Percentiles rank a stretch among this genome's conserved stretches.
phyloP scores from a whole-genome alignment of 2,113 vertebrate genomes.

The Carassius carassius region DNA sequence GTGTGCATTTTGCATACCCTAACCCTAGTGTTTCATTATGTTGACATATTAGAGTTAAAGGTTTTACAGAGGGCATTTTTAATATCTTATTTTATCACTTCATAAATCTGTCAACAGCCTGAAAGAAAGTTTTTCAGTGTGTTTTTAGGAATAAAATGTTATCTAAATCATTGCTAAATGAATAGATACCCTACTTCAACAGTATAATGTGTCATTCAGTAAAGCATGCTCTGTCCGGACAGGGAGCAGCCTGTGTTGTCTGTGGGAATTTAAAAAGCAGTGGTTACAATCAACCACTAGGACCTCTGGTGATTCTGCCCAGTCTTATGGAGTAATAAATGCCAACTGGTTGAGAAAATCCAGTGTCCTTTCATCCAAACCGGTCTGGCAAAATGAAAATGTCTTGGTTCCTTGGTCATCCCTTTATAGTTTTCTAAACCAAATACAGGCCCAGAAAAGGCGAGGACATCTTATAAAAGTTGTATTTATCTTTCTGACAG shows the following conservation, averaged over 20 bases:
- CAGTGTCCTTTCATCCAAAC: slow-evolving; percentile 22
- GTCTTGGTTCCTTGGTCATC: neutral
- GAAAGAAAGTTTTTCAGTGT: no score
- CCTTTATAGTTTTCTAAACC: neutral
- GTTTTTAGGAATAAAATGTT: no score
- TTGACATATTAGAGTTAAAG: no score
- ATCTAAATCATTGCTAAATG: no score
- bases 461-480: slow-evolving; percentile 9
- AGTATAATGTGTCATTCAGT: slow-evolving; percentile 31
- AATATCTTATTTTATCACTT: no score
- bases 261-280: slow-evolving; percentile 44
- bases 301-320: slow-evolving; percentile 33
- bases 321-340: slow-evolving; percentile 23
- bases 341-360: neutral
- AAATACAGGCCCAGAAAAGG: slow-evolving; percentile 24
- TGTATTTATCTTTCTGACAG: slow-evolving; percentile 10
- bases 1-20: no score
- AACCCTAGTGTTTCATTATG: no score
- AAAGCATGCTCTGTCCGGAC: slow-evolving; percentile 24
- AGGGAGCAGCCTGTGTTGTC: slow-evolving; percentile 25
- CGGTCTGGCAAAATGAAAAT: slow-evolving; percentile 2
- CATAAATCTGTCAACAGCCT: no score
- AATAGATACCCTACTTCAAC: no score
- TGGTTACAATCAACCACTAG: slow-evolving; percentile 39
- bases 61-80: no score